Evolutionary conservation across 2,888 invertebrate genomes (phyloP).

Genomic region (Dorcus parallelipipedus): DNA sequence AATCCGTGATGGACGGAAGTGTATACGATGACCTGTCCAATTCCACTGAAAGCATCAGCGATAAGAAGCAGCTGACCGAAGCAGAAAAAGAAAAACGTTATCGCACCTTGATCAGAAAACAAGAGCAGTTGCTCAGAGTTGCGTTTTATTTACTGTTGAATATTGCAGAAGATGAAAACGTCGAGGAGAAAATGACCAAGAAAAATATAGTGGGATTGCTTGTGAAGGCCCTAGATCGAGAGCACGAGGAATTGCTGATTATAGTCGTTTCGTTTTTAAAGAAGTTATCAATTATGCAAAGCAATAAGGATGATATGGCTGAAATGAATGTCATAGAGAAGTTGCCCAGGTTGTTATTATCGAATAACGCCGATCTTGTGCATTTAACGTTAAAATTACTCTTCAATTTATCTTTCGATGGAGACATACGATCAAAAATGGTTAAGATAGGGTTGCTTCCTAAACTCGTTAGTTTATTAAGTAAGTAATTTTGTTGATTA

Average conservation of each 20-base stretch:
- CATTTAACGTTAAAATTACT: slow-evolving; percentile 84
- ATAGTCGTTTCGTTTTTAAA: slow-evolving; percentile 91
- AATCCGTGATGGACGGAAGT: slow-evolving; percentile 62
- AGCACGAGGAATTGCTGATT: slow-evolving; percentile 84
- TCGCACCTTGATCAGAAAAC: slow-evolving; percentile 87
- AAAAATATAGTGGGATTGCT: slow-evolving; percentile 87
- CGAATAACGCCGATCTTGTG: slow-evolving; percentile 61
- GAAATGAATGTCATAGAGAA: slow-evolving; percentile 78
- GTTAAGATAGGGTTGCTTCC: slow-evolving; percentile 84
- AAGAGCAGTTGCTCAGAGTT: slow-evolving; percentile 87
- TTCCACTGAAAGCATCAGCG: slow-evolving; percentile 45
- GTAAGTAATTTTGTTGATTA: slow-evolving; percentile 54
- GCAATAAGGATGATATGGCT: slow-evolving; percentile 92
- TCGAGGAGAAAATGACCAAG: slow-evolving; percentile 96
- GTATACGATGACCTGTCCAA: slow-evolving; percentile 59
- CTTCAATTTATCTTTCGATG: slow-evolving; percentile 95
- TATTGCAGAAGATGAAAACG: slow-evolving; percentile 90
- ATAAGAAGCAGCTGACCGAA: slow-evolving; percentile 42
- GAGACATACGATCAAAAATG: slow-evolving; percentile 82
- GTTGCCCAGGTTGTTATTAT: slow-evolving; percentile 73
- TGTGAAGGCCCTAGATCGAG: slow-evolving; percentile 83
- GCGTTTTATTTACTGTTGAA: slow-evolving; percentile 91
- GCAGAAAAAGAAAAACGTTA: slow-evolving; percentile 63
- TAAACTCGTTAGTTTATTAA: slow-evolving; percentile 83
- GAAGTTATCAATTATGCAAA: slow-evolving; percentile 89